These are phyloP conservation scores for Schizopygopsis pylzovi DNA, from an alignment of 2,797 vertebrate species.

Conservation along the genomic window DNA sequence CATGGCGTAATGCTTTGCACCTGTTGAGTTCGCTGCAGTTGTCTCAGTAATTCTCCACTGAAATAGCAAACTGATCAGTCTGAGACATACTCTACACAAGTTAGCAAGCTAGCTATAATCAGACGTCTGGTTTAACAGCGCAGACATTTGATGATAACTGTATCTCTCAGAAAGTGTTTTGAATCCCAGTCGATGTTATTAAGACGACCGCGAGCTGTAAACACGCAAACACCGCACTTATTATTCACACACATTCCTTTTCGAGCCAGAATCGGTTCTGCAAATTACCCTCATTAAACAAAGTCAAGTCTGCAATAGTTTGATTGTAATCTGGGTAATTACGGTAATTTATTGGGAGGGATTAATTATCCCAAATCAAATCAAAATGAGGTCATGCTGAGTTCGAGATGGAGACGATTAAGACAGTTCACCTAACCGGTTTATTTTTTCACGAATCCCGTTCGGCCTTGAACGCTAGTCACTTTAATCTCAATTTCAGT, in stretches of 20 bases:
- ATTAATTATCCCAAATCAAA: constrained; percentile 73
- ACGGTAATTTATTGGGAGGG: constrained; percentile 69
- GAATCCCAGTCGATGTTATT: not conserved
- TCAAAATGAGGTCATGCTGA: constrained; percentile 66
- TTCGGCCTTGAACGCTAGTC: not conserved
- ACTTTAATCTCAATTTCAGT: not conserved
- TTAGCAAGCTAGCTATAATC: not conserved
- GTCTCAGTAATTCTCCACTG: constrained; percentile 21
- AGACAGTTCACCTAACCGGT: not conserved
- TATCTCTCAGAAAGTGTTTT: not conserved
- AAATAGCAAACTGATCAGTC: not conserved
- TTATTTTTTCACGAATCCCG: not conserved
- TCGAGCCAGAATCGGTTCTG: constrained; percentile 68
- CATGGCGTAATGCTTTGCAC: constrained; percentile 61
- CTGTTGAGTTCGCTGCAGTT: constrained; percentile 61
- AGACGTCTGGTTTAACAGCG: not conserved
- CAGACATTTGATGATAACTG: not conserved
- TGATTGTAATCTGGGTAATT: constrained; percentile 78
- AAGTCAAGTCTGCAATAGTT: constrained; percentile 56
- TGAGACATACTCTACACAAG: not conserved
- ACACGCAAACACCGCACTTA: constrained; percentile 31
- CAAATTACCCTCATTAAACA: constrained; percentile 79
- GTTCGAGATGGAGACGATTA: constrained; percentile 46
- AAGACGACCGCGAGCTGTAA: not conserved
- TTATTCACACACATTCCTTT: constrained; percentile 41